phyloP scores from a whole-genome alignment of 2,888 invertebrate species.

The Pseudolycoriella hygida region DNA sequence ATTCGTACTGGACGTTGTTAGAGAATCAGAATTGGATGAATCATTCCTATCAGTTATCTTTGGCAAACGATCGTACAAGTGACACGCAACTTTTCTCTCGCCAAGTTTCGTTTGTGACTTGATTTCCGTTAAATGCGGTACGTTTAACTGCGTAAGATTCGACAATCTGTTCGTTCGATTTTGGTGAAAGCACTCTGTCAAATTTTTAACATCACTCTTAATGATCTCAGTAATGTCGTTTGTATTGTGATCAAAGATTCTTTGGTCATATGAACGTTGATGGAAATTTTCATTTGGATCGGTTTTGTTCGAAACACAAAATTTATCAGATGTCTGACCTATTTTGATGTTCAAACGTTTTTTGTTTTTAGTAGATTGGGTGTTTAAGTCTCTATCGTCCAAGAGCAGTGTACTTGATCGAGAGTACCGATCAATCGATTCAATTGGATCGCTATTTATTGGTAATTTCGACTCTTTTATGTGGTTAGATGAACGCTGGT shows the following conservation, averaged over 20 bases:
- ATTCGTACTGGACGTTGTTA: not conserved
- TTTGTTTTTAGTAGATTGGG: no score
- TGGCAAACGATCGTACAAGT: constrained; percentile 3
- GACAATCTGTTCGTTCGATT: not conserved
- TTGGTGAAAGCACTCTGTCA: not conserved
- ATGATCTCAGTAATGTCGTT: not conserved
- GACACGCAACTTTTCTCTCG: constrained; percentile 1
- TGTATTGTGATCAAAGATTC: not conserved
- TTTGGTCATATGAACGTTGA: not conserved
- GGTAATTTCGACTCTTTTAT: not conserved
- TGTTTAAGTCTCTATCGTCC: no score
- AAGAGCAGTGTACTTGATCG: no score
- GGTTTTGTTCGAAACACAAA: not conserved
- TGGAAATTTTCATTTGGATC: not conserved
- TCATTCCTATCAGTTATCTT: constrained; percentile 3
- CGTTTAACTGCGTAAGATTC: not conserved
- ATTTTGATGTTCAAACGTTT: not conserved
- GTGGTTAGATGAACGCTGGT: not conserved
- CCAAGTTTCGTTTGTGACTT: not conserved
- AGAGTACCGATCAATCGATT: not conserved
- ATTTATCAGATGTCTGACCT: constrained; percentile 1
- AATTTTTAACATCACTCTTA: constrained; percentile 1
- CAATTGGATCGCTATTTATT: not conserved
- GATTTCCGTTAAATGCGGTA: not conserved
- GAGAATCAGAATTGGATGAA: not conserved